These are phyloP conservation scores for Anolis sagrei DNA, from an alignment of 2,113 vertebrate species.

Conservation along the genomic window DNA sequence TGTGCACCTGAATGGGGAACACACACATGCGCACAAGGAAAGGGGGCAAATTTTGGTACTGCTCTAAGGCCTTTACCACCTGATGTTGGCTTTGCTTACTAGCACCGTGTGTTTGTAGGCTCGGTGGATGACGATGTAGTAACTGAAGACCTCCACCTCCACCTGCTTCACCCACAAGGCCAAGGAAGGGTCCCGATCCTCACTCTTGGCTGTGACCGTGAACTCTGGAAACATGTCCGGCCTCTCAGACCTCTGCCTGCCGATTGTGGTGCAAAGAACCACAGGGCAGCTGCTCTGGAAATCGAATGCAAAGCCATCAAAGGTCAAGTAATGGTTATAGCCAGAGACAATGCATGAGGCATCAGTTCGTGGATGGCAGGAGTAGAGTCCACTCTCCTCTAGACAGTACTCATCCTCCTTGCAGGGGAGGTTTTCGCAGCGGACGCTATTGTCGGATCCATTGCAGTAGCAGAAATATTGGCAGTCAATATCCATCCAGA, in stretches of 20 bases:
- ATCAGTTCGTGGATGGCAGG: conserved; percentile 87
- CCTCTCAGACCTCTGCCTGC: conserved; percentile 49
- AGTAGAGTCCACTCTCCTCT: conserved; percentile 85
- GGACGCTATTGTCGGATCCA: conserved; percentile 91
- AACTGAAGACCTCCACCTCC: conserved; percentile 88
- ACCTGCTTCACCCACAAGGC: conserved; percentile 95
- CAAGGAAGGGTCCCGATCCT: conserved; percentile 92
- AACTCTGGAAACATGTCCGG: conserved; percentile 80
- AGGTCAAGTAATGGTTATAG: conserved; percentile 93
- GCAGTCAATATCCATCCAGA: conserved; percentile 95
- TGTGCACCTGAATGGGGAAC: no score
- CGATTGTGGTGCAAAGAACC: conserved; percentile 84
- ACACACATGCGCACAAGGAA: no score
- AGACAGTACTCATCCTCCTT: conserved; percentile 89
- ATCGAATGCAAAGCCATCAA: conserved; percentile 89
- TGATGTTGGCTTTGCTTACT: conserved; percentile 77
- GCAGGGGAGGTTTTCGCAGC: conserved; percentile 88
- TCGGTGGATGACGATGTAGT: conserved; percentile 88
- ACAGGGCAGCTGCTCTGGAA: conserved; percentile 93
- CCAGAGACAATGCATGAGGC: conserved; percentile 91
- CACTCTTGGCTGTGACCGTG: conserved; percentile 84
- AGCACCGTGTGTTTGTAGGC: conserved; percentile 94
- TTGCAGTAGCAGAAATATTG: conserved; percentile 97
- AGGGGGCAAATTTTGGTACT: no score
- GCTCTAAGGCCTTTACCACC: no score